Conservation (phyloP, 2,888 invertebrate genomes). For the Lydus trimaculatus region DNA sequence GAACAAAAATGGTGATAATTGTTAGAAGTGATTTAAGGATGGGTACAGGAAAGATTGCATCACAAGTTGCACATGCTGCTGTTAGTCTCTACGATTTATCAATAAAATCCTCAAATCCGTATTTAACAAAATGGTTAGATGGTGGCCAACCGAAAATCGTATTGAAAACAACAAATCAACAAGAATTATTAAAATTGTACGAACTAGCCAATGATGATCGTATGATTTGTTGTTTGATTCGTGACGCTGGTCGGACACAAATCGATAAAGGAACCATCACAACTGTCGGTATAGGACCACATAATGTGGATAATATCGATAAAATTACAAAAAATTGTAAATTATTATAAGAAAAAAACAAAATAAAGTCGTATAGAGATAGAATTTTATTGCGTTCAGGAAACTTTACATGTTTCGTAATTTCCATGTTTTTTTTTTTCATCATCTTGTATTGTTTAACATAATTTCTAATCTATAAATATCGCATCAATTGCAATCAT, state of each 20-base stretch:
- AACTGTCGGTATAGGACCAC: conserved; percentile 79
- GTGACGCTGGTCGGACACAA: conserved; percentile 79
- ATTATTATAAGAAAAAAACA: conserved; percentile 60
- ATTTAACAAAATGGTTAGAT: conserved; percentile 69
- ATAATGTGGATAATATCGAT: conserved; percentile 64
- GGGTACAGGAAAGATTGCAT: conserved; percentile 80
- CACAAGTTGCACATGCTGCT: conserved; percentile 83
- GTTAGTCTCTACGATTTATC: conserved; percentile 71
- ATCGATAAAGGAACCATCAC: conserved; percentile 72
- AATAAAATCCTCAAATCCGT: conserved; percentile 55
- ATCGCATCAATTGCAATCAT: conserved; percentile 21
- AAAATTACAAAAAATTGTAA: conserved; percentile 70
- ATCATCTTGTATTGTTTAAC: conserved; percentile 51
- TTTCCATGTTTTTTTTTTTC: conserved; percentile 44
- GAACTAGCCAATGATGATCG: conserved; percentile 62
- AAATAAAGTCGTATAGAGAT: conserved; percentile 54
- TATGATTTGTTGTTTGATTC: conserved; percentile 66
- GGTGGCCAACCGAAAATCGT: conserved; percentile 80
- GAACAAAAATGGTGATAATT: conserved; percentile 74
- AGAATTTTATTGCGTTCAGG: conserved; percentile 65
- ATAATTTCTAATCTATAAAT: conserved; percentile 51
- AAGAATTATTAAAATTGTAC: conserved; percentile 63
- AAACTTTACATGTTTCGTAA: conserved; percentile 63
- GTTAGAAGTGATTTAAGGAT: conserved; percentile 78
- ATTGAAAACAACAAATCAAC: conserved; percentile 63